Evolutionary conservation across 2,113 vertebrate genomes (phyloP), one percentile per base, ranked within the genome.

Genomic region (Chaetodon trifascialis): DNA sequence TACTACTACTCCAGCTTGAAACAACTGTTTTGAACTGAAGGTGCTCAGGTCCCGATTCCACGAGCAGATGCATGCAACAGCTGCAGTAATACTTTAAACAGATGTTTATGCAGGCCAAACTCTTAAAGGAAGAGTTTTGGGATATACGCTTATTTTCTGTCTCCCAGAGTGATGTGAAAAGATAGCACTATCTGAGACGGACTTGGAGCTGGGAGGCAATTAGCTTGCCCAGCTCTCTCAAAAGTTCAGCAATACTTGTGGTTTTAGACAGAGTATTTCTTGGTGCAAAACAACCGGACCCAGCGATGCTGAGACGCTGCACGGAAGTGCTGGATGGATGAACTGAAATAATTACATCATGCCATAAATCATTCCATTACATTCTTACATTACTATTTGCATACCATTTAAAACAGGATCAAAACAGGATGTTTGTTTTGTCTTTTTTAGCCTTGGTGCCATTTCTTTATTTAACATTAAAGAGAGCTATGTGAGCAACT

Each of bases 51-150:
- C 44, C 14, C 44, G 36, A 65, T 65, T 54, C 14, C 2, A 25
- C 47, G 0, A 15, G 23, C 42, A 30, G 10, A 19, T 54, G 10
- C 34, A 25, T 55, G 34, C 40, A 11, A 72, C 9, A 58, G 16
- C 54, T 19, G 58, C 15, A 12, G n/a, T 36, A 60, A 36, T 46
- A 54, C 16, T 10, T 19, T 55, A 42, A 25, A 25, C n/a, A 65
- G 36, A 52, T 54, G 47, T 55, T 65, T 65, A 54, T 75, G 73
- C n/a, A 54, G 8, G 59, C 47, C n/a, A 47, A 49, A n/a, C 51
- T 70, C 47, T 46, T n/a, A 36, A 44, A 44, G 11, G 42, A 44
- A 44, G 7, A 17, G 42, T 42, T 36, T 46, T 2, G 4, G 34
- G 7, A 64, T 56, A 56, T 54, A 14, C 8, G 23, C 4, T 8